phyloP scores from a whole-genome alignment of 1,140 invertebrate genomes.

The Cotesia chilonis region DNA sequence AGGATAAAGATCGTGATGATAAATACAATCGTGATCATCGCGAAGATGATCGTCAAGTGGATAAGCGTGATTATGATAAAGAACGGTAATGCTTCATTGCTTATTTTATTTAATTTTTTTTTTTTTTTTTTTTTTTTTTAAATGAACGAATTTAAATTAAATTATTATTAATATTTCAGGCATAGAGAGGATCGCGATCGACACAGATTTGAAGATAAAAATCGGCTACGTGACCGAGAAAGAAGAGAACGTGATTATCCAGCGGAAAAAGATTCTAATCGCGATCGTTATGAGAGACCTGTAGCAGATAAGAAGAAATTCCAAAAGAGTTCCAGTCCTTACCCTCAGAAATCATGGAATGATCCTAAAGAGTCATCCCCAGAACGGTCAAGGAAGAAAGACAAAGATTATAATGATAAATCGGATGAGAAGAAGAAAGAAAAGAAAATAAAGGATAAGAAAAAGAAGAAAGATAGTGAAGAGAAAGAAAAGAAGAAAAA shows the following conservation, averaged over 20 bases:
- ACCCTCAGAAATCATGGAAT: slow-evolving; percentile 51
- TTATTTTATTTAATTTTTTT: too few relatives aligned
- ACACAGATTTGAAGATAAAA: slow-evolving; percentile 56
- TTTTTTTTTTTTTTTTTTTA: slow-evolving; percentile 3
- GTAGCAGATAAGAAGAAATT: slow-evolving; percentile 54
- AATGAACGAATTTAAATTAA: slow-evolving; percentile 17
- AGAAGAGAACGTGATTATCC: slow-evolving; percentile 53
- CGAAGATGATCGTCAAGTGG: slow-evolving; percentile 51
- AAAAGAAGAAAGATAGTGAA: slow-evolving; percentile 63
- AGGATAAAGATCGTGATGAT: slow-evolving; percentile 58
- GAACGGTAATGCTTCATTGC: slow-evolving; percentile 48
- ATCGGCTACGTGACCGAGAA: slow-evolving; percentile 51
- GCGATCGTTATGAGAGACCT: slow-evolving; percentile 58
- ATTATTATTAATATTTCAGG: slow-evolving; percentile 42
- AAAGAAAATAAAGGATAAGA: slow-evolving; percentile 68
- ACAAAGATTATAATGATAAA: slow-evolving; percentile 62
- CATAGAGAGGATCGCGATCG: slow-evolving; percentile 59
- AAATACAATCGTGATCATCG: slow-evolving; percentile 55
- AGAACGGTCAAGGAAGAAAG: slow-evolving; percentile 61
- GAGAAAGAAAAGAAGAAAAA: slow-evolving; percentile 68
- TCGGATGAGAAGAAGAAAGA: slow-evolving; percentile 64
- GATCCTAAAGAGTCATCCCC: slow-evolving; percentile 54
- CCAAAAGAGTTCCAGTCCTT: slow-evolving; percentile 55
- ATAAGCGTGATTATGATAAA: slow-evolving; percentile 59
- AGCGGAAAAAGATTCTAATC: slow-evolving; percentile 50